Percentiles rank a stretch among this genome's conserved stretches.
Conservation (phyloP, 2,888 invertebrate species). For the Kryphioiulus occultus region DNA sequence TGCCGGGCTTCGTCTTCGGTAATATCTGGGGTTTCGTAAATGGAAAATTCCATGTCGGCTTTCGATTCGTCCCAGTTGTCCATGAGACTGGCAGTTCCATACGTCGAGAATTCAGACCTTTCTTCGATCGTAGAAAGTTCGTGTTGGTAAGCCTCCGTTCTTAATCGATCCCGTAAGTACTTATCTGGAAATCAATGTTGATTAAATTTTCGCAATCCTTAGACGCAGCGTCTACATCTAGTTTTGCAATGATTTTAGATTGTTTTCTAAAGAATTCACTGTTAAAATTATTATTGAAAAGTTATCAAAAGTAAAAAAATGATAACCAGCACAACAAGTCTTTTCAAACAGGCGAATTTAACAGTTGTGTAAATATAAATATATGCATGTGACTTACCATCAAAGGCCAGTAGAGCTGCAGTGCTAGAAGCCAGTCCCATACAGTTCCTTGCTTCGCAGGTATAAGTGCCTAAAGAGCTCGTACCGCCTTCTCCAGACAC, state of each 20-base stretch:
- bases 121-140: constrained; percentile 54
- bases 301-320: too few relatives aligned
- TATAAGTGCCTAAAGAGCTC: constrained; percentile 87
- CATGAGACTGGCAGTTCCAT: constrained; percentile 53
- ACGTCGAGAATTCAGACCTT: constrained; percentile 53
- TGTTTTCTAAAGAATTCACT: too few relatives aligned
- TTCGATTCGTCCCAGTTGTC: constrained; percentile 54
- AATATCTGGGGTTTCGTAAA: constrained; percentile 90
- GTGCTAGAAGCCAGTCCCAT: constrained; percentile 91
- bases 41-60: constrained; percentile 64
- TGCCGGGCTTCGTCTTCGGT: constrained; percentile 91
- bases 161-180: constrained; percentile 22
- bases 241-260: too few relatives aligned
- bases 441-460: constrained; percentile 88
- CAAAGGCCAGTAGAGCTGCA: constrained; percentile 85
- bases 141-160: constrained; percentile 52
- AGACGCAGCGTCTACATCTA: too few relatives aligned
- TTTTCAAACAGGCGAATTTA: too few relatives aligned
- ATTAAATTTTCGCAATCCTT: not conserved
- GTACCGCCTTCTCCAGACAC: constrained; percentile 90
- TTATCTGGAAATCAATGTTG: constrained; percentile 41
- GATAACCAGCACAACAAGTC: too few relatives aligned
- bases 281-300: too few relatives aligned
- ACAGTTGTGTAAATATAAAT: not conserved
- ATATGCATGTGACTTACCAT: constrained; percentile 68